phyloP scores from a whole-genome alignment of 2,113 vertebrate genomes.

The Mungos mungo region DNA sequence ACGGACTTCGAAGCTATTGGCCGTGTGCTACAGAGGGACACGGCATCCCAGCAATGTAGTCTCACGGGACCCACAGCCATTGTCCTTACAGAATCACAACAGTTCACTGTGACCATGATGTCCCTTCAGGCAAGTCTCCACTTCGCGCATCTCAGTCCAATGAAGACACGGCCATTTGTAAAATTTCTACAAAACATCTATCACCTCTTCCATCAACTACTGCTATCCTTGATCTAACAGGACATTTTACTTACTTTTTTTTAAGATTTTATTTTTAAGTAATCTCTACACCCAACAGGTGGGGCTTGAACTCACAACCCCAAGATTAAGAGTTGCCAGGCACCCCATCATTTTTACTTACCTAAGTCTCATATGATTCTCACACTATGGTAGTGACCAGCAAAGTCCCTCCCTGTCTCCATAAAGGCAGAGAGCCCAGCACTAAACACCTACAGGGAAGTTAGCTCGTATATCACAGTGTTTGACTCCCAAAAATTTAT shows the following conservation, averaged over 20 bases:
- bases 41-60: background rate
- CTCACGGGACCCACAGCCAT: background rate
- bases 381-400: background rate
- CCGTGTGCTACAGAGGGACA: background rate
- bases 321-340: too few relatives aligned
- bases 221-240: background rate
- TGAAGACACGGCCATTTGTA: background rate
- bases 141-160: background rate
- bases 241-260: background rate
- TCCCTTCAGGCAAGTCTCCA: slow-evolving; percentile 7
- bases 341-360: background rate
- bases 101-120: background rate
- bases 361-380: background rate
- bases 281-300: too few relatives aligned
- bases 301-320: too few relatives aligned
- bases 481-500: background rate
- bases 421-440: background rate
- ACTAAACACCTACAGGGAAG: background rate
- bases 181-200: slow-evolving; percentile 46
- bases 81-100: slow-evolving; percentile 4
- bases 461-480: background rate
- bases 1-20: background rate
- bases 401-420: background rate
- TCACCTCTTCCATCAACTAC: background rate
- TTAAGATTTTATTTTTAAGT: too few relatives aligned